Percentiles rank a stretch among this genome's conserved stretches.
Evolutionary conservation across 2,888 invertebrate species (phyloP).

Genomic region (Chydorus sphaericus): DNA sequence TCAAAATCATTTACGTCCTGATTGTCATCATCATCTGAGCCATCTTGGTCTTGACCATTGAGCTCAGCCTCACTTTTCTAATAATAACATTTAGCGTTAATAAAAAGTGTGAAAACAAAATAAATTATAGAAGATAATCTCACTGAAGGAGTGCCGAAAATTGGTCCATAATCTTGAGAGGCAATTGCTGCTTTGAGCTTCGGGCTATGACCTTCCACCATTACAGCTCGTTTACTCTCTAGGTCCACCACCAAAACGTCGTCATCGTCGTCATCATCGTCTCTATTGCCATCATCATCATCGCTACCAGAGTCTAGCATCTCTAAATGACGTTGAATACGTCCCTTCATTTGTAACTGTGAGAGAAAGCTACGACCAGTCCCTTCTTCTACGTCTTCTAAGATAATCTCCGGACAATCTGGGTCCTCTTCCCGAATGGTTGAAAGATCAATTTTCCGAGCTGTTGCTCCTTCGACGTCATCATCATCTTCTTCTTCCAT

Average conservation of each 20-base stretch:
- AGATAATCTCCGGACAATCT: neutral
- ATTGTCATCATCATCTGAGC: neutral
- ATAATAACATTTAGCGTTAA: too few relatives aligned
- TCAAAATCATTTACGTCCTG: conserved; percentile 5
- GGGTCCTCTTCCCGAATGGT: neutral
- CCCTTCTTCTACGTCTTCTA: neutral
- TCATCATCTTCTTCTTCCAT: too few relatives aligned
- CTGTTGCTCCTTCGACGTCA: neutral
- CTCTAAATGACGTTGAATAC: conserved; percentile 4
- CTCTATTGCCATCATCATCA: conserved; percentile 27
- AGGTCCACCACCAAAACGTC: conserved; percentile 22
- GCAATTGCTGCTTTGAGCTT: conserved; percentile 7
- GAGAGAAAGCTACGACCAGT: neutral
- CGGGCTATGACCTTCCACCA: conserved; percentile 17
- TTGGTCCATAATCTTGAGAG: neutral
- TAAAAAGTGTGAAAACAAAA: too few relatives aligned
- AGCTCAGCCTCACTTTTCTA: neutral
- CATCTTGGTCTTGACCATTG: neutral
- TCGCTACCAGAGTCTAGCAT: neutral
- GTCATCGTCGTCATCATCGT: conserved; percentile 29
- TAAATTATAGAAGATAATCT: neutral
- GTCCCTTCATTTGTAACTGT: conserved; percentile 5
- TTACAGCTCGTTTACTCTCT: conserved; percentile 20
- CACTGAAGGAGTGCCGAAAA: neutral
- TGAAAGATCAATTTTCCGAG: neutral